These are phyloP conservation scores for Synodontis membranacea DNA, from an alignment of 2,113 vertebrate species.

Conservation along the genomic window DNA sequence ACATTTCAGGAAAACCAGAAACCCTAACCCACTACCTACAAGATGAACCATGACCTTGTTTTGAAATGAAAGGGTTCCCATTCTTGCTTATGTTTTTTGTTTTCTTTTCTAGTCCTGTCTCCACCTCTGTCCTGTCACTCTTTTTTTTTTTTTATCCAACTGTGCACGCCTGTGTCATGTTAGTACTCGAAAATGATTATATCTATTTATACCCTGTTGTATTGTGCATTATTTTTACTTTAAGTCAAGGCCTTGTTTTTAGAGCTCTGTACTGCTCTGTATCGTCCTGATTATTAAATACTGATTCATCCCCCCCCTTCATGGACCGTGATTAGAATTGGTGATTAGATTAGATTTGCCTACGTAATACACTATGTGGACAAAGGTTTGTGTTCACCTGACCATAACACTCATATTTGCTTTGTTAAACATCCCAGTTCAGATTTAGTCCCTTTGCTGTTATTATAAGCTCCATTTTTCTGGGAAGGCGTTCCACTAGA, in stretches of 20 bases:
- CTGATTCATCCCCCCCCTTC: background rate
- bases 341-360: too few species aligned
- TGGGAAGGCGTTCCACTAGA: too few species aligned
- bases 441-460: too few species aligned
- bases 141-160: background rate
- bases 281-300: background rate
- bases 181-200: background rate
- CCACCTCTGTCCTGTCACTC: background rate
- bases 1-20: background rate
- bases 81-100: background rate
- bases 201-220: background rate
- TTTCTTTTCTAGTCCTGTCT: background rate
- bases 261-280: background rate
- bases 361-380: too few species aligned
- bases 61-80: background rate
- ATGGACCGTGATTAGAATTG: background rate
- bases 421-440: too few species aligned
- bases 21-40: background rate
- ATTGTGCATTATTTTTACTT: background rate
- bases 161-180: background rate
- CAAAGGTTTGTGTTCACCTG: too few species aligned
- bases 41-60: background rate
- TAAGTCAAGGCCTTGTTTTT: background rate
- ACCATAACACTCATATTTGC: too few species aligned
- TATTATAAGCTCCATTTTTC: too few species aligned